These are phyloP conservation scores for Paedocypris micromegethes DNA, from an alignment of 2,797 vertebrate genomes.

Conservation along the genomic window DNA sequence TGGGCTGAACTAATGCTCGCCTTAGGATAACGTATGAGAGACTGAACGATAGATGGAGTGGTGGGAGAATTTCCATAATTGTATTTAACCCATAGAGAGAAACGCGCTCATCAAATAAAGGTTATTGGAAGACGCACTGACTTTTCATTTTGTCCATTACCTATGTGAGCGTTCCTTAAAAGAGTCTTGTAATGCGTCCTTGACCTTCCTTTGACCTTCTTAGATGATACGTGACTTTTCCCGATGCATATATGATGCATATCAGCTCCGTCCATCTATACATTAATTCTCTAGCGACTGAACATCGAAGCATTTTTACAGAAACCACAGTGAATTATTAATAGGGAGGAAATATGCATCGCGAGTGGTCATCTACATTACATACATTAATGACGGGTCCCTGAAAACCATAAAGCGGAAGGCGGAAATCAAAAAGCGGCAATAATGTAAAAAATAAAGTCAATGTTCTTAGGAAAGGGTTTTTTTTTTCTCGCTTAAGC, in stretches of 20 bases:
- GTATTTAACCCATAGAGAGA: constrained; percentile 58
- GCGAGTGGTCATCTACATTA: too few species aligned
- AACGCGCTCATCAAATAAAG: constrained; percentile 62
- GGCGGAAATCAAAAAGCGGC: too few species aligned
- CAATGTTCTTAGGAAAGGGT: too few species aligned
- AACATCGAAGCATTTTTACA: constrained; percentile 8
- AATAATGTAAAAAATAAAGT: too few species aligned
- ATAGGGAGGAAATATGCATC: neutral
- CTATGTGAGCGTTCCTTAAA: constrained; percentile 18
- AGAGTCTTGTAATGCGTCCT: constrained; percentile 34
- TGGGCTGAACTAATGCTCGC: constrained; percentile 44
- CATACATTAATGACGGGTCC: neutral
- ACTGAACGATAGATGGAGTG: constrained; percentile 5
- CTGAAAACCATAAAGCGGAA: too few species aligned
- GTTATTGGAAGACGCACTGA: constrained; percentile 48
- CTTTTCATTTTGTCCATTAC: constrained; percentile 10
- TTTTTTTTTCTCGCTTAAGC: too few species aligned
- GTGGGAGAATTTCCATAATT: constrained; percentile 65
- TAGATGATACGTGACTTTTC: constrained; percentile 2
- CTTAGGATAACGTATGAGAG: constrained; percentile 24
- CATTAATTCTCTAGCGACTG: neutral
- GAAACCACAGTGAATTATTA: neutral
- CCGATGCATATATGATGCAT: neutral
- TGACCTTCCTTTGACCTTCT: constrained; percentile 31
- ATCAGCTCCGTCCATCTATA: neutral